phyloP scores from a whole-genome alignment of 2,113 vertebrate species.

The Speoplatyrhinus poulsoni region DNA sequence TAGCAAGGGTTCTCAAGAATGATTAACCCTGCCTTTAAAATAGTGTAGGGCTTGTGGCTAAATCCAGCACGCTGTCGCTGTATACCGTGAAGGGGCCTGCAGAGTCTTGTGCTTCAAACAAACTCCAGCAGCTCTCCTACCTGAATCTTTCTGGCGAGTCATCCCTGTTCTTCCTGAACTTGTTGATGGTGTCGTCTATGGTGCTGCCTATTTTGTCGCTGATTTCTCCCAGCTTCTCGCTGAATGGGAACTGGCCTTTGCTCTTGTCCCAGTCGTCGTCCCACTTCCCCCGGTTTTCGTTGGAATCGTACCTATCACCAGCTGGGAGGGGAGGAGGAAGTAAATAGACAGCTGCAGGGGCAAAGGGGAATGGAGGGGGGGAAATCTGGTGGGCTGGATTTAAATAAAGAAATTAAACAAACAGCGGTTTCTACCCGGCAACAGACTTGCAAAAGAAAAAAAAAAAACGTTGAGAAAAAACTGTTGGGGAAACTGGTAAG shows the following conservation, averaged over 20 bases:
- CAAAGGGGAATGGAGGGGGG: conserved; percentile 7
- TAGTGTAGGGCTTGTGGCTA: no score
- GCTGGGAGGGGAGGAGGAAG: conserved; percentile 35
- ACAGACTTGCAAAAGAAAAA: background rate
- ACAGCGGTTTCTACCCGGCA: background rate
- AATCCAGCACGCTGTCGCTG: no score
- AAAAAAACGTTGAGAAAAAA: no score
- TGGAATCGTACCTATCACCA: conserved; percentile 87
- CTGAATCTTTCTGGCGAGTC: conserved; percentile 95
- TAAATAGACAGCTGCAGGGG: conserved; percentile 6
- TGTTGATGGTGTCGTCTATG: conserved; percentile 95
- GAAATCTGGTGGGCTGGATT: background rate
- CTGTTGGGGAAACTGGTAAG: background rate
- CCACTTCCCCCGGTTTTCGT: conserved; percentile 86
- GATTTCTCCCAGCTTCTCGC: conserved; percentile 94
- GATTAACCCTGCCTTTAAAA: no score
- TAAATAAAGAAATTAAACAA: background rate
- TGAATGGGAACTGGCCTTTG: conserved; percentile 91
- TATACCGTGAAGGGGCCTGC: no score
- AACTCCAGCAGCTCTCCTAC: conserved; percentile 60
- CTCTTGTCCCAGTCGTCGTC: conserved; percentile 95
- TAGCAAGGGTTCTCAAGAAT: background rate
- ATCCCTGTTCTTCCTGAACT: conserved; percentile 92
- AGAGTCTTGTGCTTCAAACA: no score
- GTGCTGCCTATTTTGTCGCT: conserved; percentile 97